Conservation (phyloP, 2,888 invertebrate species). For the Cheiracanthium punctorium region DNA sequence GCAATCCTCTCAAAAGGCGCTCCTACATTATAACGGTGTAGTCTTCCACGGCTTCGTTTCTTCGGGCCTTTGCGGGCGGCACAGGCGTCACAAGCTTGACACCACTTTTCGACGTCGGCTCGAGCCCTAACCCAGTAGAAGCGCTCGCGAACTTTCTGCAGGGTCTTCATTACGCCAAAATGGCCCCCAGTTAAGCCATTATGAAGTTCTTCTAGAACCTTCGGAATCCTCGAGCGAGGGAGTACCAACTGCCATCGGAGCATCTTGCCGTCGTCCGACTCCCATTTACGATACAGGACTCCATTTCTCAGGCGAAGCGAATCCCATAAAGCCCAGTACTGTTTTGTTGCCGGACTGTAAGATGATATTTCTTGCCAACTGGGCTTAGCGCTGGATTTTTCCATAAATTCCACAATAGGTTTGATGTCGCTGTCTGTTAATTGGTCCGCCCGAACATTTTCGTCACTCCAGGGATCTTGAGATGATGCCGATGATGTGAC, state of each 20-base stretch:
- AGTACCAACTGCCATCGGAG: not conserved
- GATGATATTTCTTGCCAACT: not conserved
- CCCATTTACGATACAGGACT: not conserved
- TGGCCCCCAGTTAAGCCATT: too few species aligned
- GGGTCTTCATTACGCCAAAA: too few species aligned
- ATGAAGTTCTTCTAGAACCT: not conserved
- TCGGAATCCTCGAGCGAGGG: not conserved
- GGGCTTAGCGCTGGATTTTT: not conserved
- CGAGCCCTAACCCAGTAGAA: too few species aligned
- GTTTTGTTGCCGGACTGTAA: not conserved
- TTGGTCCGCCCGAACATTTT: not conserved
- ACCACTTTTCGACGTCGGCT: too few species aligned
- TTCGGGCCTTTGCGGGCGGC: too few species aligned
- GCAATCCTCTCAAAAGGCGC: not conserved
- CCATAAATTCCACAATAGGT: not conserved
- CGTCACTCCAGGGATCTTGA: constrained; percentile 3
- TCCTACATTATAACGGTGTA: not conserved
- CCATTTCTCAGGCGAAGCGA: not conserved
- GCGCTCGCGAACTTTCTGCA: too few species aligned
- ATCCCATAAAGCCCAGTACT: not conserved
- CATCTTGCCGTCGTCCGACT: not conserved
- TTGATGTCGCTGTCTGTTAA: not conserved
- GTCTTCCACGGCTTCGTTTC: not conserved
- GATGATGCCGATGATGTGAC: not conserved
- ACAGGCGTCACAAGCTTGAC: too few species aligned